Evolutionary conservation across 2,797 vertebrate genomes (phyloP), one percentile per base, ranked within the genome.

Genomic region (Acipenser transmontanus): DNA sequence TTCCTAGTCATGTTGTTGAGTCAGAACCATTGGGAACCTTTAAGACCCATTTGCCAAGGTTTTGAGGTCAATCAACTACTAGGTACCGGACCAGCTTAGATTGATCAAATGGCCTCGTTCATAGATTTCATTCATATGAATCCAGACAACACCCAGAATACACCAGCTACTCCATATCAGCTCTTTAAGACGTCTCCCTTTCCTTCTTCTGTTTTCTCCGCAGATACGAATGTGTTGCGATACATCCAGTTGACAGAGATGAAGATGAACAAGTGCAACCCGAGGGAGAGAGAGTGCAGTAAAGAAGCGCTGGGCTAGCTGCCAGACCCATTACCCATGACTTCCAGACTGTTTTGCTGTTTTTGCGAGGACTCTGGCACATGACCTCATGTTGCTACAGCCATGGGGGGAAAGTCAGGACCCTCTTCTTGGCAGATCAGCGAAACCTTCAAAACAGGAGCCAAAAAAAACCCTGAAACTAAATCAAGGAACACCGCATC

Each of bases 161-260:
- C 34, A 34, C 34, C 34, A 34, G 2, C 4, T 34, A 34, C 34
- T 17, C 17, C 17, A 17, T 17, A 17, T 17, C 17, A 17, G 17
- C 17, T 17, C 17, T 17, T 17, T 17, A 17, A 17, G 17, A 1
- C 17, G 17, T 17, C 17, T 17, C 17, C 17, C 34, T 34, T 34
- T 34, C 57, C 1, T 7, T 8, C 61, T 66, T 13, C 47, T 56
- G 56, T 14, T 48, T 56, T 49, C n/a, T 69, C 64, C 8, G 34
- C 87, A 96, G 94, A 97, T 78, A 96, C 93, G 83, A 97, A 97
- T 6, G 93, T 97, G 71, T 87, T 95, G 66, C 89, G 93, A 54
- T 97, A 97, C 87, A 97, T 96, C 82, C 95, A 97, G 86, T 88
- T 97, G 84, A 97, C 95, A 7, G 93, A 97, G 85, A 93, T 97